Percentiles rank a stretch among this genome's conserved stretches.
Conservation (phyloP, 2,888 invertebrate genomes). For the Agonopterix arenella region DNA sequence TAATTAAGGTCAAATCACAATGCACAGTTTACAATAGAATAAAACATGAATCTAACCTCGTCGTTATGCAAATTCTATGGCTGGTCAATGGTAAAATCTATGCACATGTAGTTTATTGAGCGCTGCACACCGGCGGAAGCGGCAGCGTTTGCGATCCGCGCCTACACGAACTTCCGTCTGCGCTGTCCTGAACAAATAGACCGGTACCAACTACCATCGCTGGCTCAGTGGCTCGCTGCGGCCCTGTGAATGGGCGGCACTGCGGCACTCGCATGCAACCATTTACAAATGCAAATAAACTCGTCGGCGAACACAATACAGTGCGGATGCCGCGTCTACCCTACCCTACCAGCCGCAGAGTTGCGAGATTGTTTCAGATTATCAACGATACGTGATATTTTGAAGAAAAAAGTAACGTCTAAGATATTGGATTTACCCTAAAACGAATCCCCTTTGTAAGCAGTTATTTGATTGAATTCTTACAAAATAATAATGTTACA, state of each 20-base stretch:
- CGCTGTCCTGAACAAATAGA: conserved; percentile 59
- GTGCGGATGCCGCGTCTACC: neutral
- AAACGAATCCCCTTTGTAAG: too few species aligned
- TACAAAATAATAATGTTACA: too few species aligned
- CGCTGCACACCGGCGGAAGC: conserved; percentile 39
- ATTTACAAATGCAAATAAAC: conserved; percentile 55
- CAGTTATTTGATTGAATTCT: too few species aligned
- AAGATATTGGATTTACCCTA: too few species aligned
- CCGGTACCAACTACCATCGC: conserved; percentile 22
- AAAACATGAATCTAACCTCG: neutral
- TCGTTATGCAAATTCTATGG: conserved; percentile 8
- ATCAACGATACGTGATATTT: too few species aligned
- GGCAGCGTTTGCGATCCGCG: conserved; percentile 52
- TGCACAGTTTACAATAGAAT: neutral
- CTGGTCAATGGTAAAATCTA: conserved; percentile 9
- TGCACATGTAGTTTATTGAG: conserved; percentile 24
- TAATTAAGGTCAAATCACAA: too few species aligned
- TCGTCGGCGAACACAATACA: conserved; percentile 13
- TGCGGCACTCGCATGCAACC: conserved; percentile 26
- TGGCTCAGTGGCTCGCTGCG: conserved; percentile 17
- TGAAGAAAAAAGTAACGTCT: too few species aligned
- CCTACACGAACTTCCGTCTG: conserved; percentile 60
- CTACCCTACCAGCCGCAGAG: too few species aligned
- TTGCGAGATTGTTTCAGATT: too few species aligned
- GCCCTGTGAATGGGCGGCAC: conserved; percentile 41